phyloP scores from a whole-genome alignment of 2,113 vertebrate species.

The Calypte anna region DNA sequence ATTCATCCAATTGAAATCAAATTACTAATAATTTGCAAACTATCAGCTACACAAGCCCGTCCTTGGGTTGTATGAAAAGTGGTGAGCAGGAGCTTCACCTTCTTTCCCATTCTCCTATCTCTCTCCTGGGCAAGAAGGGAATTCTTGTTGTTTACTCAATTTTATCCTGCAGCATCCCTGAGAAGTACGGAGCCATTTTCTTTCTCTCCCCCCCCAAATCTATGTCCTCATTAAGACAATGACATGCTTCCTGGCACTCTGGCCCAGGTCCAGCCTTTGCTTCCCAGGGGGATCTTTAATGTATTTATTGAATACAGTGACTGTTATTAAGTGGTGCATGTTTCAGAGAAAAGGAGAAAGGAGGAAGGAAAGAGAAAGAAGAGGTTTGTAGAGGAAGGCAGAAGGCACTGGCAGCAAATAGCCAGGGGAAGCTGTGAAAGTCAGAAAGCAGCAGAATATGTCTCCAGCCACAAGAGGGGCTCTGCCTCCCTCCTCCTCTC shows the following conservation, averaged over 20 bases:
- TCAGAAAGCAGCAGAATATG: background rate
- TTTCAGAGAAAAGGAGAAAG: background rate
- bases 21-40: conserved; percentile 87
- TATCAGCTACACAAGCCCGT: conserved; percentile 76
- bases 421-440: background rate
- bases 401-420: background rate
- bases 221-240: conserved; percentile 16
- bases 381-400: background rate
- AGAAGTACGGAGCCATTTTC: background rate
- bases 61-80: background rate
- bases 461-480: background rate
- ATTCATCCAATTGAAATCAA: conserved; percentile 81
- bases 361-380: background rate
- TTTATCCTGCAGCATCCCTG: background rate
- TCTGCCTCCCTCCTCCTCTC: background rate
- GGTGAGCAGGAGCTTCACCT: background rate
- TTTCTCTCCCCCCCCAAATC: background rate
- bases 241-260: conserved; percentile 34
- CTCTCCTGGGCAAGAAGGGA: background rate
- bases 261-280: conserved; percentile 25
- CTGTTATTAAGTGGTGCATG: background rate
- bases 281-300: conserved; percentile 45
- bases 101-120: background rate
- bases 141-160: background rate
- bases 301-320: conserved; percentile 4